Conservation (phyloP, 2,888 invertebrate genomes). For the Notodonta dromedarius region DNA sequence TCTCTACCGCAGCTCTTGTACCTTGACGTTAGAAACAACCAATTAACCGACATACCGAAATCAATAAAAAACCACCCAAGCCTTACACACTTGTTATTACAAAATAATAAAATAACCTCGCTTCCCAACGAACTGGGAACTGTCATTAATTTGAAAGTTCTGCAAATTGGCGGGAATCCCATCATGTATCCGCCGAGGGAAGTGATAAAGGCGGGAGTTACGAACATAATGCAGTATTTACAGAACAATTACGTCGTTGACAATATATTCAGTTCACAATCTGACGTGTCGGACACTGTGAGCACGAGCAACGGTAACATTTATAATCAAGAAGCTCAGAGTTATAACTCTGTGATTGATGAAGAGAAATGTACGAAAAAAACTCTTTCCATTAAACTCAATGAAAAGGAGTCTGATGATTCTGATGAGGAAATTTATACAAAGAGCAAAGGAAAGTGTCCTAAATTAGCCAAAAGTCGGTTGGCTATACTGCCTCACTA, state of each 20-base stretch:
- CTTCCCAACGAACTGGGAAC: constrained; percentile 87
- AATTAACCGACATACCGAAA: constrained; percentile 80
- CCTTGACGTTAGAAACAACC: constrained; percentile 87
- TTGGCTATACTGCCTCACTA: constrained; percentile 65
- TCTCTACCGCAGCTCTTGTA: constrained; percentile 83
- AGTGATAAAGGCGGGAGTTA: constrained; percentile 80
- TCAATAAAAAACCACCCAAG: constrained; percentile 82
- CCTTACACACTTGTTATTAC: constrained; percentile 86
- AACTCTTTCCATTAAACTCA: constrained; percentile 60
- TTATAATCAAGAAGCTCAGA: constrained; percentile 50
- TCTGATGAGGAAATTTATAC: constrained; percentile 55
- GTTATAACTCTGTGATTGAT: constrained; percentile 72
- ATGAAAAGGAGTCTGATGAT: constrained; percentile 58
- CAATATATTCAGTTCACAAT: constrained; percentile 60
- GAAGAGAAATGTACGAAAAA: constrained; percentile 49
- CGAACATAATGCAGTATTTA: constrained; percentile 61
- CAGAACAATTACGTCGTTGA: constrained; percentile 60
- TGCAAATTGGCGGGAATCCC: constrained; percentile 86
- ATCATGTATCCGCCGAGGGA: constrained; percentile 83
- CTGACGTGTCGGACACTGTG: constrained; percentile 53
- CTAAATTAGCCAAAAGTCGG: constrained; percentile 67
- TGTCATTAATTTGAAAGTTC: constrained; percentile 82
- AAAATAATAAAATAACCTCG: constrained; percentile 84
- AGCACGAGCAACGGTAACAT: constrained; percentile 39
- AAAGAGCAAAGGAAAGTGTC: constrained; percentile 67